These are phyloP conservation scores for Lamellibrachia satsuma DNA, from an alignment of 2,888 invertebrate genomes.

Conservation along the genomic window DNA sequence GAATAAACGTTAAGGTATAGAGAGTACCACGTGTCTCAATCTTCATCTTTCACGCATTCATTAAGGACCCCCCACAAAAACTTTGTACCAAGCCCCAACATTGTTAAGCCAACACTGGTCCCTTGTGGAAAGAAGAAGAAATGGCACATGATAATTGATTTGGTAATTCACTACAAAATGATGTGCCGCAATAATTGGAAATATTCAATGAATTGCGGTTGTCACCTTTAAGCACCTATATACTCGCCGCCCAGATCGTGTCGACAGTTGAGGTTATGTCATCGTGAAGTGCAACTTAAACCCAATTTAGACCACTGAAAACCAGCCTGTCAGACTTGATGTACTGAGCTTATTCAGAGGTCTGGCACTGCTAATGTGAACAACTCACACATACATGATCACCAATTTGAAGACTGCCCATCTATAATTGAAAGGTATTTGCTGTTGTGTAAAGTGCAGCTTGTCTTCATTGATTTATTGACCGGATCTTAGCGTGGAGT, in stretches of 20 bases:
- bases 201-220: neutral
- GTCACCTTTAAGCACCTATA: constrained; percentile 5
- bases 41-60: no score
- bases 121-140: neutral
- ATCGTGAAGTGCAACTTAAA: neutral
- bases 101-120: neutral
- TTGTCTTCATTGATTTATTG: constrained; percentile 11
- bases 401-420: neutral
- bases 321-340: neutral
- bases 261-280: neutral
- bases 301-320: neutral
- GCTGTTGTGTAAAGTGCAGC: neutral
- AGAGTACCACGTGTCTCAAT: no score
- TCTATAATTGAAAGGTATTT: constrained; percentile 17
- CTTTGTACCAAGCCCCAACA: no score
- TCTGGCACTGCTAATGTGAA: neutral
- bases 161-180: neutral
- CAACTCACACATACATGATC: neutral
- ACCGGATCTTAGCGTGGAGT: neutral
- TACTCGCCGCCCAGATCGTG: neutral
- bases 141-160: neutral
- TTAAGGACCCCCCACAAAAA: no score
- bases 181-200: neutral
- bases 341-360: neutral
- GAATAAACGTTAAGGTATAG: no score